phyloP scores from a whole-genome alignment of 2,113 vertebrate species.

The Pavo muticus region DNA sequence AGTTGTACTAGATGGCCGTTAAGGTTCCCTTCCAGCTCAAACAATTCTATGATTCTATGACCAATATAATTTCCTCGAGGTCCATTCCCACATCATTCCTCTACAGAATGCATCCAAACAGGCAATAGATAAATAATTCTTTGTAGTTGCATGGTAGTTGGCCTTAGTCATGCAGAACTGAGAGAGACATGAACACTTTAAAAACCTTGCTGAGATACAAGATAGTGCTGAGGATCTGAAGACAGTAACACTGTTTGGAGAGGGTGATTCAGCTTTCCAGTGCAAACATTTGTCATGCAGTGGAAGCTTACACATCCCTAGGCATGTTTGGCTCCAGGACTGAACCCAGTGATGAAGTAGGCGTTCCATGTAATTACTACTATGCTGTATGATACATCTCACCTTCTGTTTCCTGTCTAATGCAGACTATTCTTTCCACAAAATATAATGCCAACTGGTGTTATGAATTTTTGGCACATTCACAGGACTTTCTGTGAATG shows the following conservation, averaged over 20 bases:
- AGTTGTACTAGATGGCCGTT: no score
- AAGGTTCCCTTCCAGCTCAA: no score
- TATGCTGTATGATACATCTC: not conserved
- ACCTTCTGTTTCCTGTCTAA: conserved; percentile 31
- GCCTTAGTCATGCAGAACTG: not conserved
- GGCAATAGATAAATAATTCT: not conserved
- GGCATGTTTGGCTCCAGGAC: not conserved
- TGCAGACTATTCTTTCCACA: conserved; percentile 25
- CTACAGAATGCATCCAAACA: not conserved
- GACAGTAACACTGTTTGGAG: not conserved
- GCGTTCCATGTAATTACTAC: not conserved
- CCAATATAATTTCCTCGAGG: not conserved
- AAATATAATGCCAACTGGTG: conserved; percentile 19
- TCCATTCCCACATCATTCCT: not conserved
- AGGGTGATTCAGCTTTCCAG: not conserved
- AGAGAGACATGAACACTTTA: not conserved
- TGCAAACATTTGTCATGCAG: not conserved
- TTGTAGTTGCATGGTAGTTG: not conserved
- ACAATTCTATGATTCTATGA: no score
- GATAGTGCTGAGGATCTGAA: not conserved
- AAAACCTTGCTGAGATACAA: not conserved
- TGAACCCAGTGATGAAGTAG: not conserved
- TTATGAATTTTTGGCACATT: conserved; percentile 30
- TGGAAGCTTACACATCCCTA: not conserved
- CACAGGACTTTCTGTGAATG: conserved; percentile 15